Evolutionary conservation across 2,113 vertebrate genomes (phyloP), one percentile per base, ranked within the genome.

Genomic region (Pteruthius melanotis): DNA sequence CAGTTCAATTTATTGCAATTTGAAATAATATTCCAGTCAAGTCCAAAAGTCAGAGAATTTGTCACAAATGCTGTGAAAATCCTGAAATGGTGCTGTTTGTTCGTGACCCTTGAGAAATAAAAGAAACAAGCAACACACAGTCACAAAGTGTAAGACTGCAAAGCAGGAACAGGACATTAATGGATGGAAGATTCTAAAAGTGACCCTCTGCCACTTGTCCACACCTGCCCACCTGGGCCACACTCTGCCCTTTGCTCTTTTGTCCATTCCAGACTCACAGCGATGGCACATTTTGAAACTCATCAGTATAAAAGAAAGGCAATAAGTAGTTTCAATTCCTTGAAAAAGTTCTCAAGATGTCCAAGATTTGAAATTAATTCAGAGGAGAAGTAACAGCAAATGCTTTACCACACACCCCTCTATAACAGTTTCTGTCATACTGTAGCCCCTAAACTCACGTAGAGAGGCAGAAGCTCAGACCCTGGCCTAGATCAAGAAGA

Each of bases 1-100:
- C 45, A 84, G 61, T 75, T 89, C 81, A 30, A 65, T 66, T 93
- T 93, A 89, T 13, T 89, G 68, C 63, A 22, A 15, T 11, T 70
- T 70, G 64, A 95, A 94, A 95, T 77, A 80, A 86, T 70, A 93
- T 23, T 86, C 81, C 39, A 74, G 71, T 52, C 33, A 56, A 92
- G 88, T 22, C 76, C 68, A 68, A 53, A 83, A 90, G 59, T 15
- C 82, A 39, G 37, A 76, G 37, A 83, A 92, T 57, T 82, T 87
- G 33, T 49, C 70, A 91, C 66, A 87, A 87, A 65, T 0, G 3
- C 66, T 39, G 1, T 27, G 23, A 93, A 95, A 91, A 87, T 74
- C 81, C 65, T 87, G 35, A 88, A 92, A 54, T 11, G 16, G 56
- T 65, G 71, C 47, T 77, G 22, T 66, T 89, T 76, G 54, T 13